These are phyloP conservation scores for Phylloscopus trochilus DNA, from an alignment of 2,113 vertebrate species.

Conservation along the genomic window DNA sequence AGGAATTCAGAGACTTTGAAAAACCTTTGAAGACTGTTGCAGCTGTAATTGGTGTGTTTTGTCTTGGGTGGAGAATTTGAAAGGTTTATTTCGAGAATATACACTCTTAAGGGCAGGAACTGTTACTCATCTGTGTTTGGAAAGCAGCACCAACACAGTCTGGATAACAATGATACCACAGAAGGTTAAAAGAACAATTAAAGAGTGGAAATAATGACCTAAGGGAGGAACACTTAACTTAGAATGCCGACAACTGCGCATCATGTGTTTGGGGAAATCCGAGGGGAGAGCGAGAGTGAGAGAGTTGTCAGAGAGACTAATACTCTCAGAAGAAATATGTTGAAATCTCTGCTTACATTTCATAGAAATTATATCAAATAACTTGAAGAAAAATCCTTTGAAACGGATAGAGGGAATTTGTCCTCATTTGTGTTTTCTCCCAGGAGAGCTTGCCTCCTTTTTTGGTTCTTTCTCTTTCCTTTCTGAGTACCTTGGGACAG, in stretches of 20 bases:
- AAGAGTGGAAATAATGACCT: constrained; percentile 56
- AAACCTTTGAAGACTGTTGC: constrained; percentile 25
- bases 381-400: constrained; percentile 27
- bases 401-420: not conserved
- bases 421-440: constrained; percentile 2
- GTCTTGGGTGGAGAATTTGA: constrained; percentile 47
- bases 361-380: not conserved
- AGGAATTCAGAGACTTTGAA: not conserved
- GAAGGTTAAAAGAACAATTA: constrained; percentile 59
- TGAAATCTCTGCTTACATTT: not conserved
- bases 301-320: not conserved
- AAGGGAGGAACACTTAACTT: constrained; percentile 41
- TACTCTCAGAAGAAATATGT: not conserved
- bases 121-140: constrained; percentile 65
- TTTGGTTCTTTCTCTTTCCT: not conserved
- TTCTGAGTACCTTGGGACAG: not conserved
- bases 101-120: constrained; percentile 59
- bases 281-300: not conserved
- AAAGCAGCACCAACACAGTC: constrained; percentile 17
- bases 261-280: not conserved
- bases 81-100: constrained; percentile 35
- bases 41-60: constrained; percentile 46
- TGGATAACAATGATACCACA: constrained; percentile 51
- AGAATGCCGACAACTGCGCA: not conserved
- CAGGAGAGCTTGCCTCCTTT: not conserved